Percentiles rank a stretch among this genome's conserved stretches.
These are phyloP conservation scores for Acinonyx jubatus DNA, from an alignment of 2,113 vertebrate genomes.

Conservation along the genomic window DNA sequence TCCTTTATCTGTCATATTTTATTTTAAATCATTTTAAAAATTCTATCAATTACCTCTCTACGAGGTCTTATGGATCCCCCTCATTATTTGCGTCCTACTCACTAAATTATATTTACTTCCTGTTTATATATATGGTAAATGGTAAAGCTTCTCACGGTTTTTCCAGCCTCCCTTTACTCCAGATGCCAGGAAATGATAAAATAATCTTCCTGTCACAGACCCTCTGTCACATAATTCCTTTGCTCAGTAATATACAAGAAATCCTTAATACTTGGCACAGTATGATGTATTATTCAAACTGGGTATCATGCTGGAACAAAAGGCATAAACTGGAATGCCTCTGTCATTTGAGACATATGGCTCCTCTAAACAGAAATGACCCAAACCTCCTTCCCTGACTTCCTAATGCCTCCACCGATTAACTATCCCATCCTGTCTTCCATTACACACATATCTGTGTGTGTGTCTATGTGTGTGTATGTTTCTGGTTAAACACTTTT, in stretches of 20 bases:
- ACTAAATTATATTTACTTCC: not conserved
- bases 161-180: not conserved
- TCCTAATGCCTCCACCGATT: not conserved
- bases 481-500: not conserved
- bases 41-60: not conserved
- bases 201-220: not conserved
- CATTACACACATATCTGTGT: not conserved
- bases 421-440: not conserved
- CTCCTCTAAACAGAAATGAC: not conserved
- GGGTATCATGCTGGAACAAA: not conserved
- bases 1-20: not conserved
- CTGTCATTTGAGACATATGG: not conserved
- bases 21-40: conserved; percentile 9
- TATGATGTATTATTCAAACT: not conserved
- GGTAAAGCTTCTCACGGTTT: not conserved
- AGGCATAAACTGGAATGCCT: not conserved
- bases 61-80: not conserved
- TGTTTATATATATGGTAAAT: not conserved
- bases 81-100: not conserved
- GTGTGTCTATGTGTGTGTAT: not conserved
- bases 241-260: not conserved
- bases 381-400: not conserved
- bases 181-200: not conserved
- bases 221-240: not conserved
- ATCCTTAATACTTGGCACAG: not conserved